Percentiles rank a stretch among this genome's conserved stretches.
Conservation (phyloP, 2,888 invertebrate species). For the Harpagoxenus sublaevis region DNA sequence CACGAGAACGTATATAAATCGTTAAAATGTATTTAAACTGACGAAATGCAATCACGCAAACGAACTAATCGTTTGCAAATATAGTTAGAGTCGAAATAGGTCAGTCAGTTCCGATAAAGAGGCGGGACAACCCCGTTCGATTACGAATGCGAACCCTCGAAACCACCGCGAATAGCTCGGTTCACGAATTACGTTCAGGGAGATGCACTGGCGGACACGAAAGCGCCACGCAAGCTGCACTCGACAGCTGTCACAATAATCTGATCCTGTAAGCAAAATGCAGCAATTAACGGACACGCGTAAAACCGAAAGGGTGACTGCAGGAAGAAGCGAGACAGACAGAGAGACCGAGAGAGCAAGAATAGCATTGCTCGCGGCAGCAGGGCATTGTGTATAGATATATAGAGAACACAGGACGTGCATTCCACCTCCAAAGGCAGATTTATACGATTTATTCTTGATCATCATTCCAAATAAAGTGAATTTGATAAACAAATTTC, state of each 20-base stretch:
- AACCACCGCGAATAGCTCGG: slow-evolving; percentile 25
- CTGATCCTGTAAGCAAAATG: slow-evolving; percentile 75
- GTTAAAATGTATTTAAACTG: slow-evolving; percentile 36
- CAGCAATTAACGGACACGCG: slow-evolving; percentile 75
- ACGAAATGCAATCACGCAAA: slow-evolving; percentile 37
- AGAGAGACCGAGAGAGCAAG: slow-evolving; percentile 46
- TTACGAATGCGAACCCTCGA: slow-evolving; percentile 36
- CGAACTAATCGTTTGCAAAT: slow-evolving; percentile 37
- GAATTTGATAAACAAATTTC: slow-evolving; percentile 22
- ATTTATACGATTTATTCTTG: slow-evolving; percentile 18
- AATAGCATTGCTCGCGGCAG: slow-evolving; percentile 40
- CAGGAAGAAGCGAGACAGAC: slow-evolving; percentile 42
- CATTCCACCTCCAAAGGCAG: neutral
- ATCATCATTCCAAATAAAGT: neutral
- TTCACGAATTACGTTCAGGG: slow-evolving; percentile 43
- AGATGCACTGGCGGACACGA: slow-evolving; percentile 46
- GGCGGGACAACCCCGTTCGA: slow-evolving; percentile 20
- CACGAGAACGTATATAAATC: slow-evolving; percentile 21
- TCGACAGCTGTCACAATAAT: slow-evolving; percentile 73
- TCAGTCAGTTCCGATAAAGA: slow-evolving; percentile 42
- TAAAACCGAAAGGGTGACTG: slow-evolving; percentile 42
- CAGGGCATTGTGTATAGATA: neutral
- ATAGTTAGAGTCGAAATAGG: slow-evolving; percentile 30
- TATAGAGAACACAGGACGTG: neutral
- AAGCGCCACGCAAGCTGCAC: slow-evolving; percentile 48